Percentiles rank a stretch among this genome's conserved stretches.
phyloP scores from a whole-genome alignment of 2,888 invertebrate species.

The Agelastica alni region DNA sequence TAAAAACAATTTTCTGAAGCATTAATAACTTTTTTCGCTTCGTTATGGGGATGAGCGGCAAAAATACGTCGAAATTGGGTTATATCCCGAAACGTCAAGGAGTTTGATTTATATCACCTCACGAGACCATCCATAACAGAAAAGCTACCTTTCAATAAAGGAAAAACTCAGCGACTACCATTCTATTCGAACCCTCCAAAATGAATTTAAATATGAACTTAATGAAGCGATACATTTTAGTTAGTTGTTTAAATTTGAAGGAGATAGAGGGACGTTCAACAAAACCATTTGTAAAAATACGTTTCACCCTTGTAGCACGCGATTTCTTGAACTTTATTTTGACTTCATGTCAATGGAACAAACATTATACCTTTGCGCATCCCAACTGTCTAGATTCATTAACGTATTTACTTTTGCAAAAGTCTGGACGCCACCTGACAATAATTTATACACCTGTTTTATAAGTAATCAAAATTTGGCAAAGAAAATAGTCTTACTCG shows the following conservation, averaged over 20 bases:
- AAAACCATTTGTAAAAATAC: too few species aligned
- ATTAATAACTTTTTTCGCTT: not conserved
- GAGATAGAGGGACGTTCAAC: constrained; percentile 18
- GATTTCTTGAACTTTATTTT: too few species aligned
- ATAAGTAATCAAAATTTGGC: too few species aligned
- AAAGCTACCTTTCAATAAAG: constrained; percentile 40
- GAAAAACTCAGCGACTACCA: constrained; percentile 42
- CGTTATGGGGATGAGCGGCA: not conserved
- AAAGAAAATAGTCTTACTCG: too few species aligned
- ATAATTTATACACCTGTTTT: too few species aligned
- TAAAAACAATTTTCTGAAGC: too few species aligned
- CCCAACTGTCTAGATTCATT: too few species aligned
- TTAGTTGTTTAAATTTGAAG: constrained; percentile 34
- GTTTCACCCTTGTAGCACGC: too few species aligned
- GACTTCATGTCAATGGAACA: too few species aligned
- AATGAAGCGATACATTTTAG: constrained; percentile 54
- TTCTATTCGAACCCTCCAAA: constrained; percentile 39
- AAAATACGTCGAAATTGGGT: constrained; percentile 1
- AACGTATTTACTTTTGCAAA: too few species aligned
- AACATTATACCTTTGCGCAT: too few species aligned
- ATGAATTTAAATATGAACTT: constrained; percentile 52
- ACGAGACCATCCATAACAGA: constrained; percentile 43
- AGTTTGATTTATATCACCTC: constrained; percentile 42
- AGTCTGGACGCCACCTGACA: too few species aligned
- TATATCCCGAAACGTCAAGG: constrained; percentile 23